phyloP scores from a whole-genome alignment of 1,140 invertebrate species.

The Trichonephila clavipes region DNA sequence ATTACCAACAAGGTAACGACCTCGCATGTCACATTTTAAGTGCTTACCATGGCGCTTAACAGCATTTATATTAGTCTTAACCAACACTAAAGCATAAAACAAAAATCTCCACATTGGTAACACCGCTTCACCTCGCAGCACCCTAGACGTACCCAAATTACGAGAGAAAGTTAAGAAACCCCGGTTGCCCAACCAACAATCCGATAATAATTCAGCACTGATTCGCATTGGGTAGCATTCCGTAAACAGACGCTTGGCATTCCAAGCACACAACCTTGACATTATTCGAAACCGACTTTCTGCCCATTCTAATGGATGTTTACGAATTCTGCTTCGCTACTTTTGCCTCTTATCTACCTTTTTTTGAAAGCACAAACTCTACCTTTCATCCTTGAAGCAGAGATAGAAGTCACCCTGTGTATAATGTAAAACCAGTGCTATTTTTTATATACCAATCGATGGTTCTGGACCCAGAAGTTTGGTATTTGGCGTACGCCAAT shows the following conservation, averaged over 20 bases:
- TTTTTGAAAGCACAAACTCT: neutral
- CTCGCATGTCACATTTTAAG: too few species aligned
- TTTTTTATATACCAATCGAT: too few species aligned
- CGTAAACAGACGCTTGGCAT: conserved; percentile 20
- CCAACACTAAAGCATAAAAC: too few species aligned
- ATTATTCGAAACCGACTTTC: conserved; percentile 22
- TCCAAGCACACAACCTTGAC: conserved; percentile 34
- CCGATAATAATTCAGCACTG: neutral
- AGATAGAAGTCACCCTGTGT: neutral
- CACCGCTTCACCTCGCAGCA: too few species aligned
- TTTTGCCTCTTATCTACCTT: neutral
- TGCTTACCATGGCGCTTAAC: too few species aligned
- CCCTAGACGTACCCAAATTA: neutral
- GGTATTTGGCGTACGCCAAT: too few species aligned
- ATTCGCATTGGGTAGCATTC: conserved; percentile 13
- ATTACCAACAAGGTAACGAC: too few species aligned
- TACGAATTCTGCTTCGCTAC: neutral
- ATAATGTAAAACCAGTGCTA: too few species aligned
- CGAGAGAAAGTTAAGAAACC: neutral
- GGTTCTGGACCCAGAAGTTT: too few species aligned
- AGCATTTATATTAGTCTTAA: too few species aligned
- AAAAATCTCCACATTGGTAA: too few species aligned
- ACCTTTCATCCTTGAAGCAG: neutral
- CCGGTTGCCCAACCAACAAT: too few species aligned
- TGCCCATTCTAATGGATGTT: conserved; percentile 10